Evolutionary conservation across 2,888 invertebrate species (phyloP).

Genomic region (Hypsopygia costalis): DNA sequence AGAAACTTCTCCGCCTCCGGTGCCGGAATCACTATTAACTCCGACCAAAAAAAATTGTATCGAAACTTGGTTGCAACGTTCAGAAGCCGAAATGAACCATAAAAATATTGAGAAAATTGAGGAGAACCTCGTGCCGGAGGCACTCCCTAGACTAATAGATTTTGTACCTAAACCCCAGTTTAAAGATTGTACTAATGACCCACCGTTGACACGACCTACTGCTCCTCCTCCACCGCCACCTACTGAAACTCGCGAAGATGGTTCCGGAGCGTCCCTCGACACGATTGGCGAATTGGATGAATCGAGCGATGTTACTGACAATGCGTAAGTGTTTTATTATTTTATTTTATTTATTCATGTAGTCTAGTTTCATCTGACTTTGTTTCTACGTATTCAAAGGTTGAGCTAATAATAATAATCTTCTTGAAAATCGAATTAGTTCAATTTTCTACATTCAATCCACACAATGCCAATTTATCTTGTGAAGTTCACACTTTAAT

Average conservation of each 20-base stretch:
- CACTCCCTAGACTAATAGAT: constrained; percentile 85
- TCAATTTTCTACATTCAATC: no score
- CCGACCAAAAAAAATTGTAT: constrained; percentile 74
- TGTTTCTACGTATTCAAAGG: no score
- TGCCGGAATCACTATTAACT: constrained; percentile 59
- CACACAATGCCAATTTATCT: no score
- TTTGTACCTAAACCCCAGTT: constrained; percentile 84
- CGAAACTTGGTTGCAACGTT: constrained; percentile 71
- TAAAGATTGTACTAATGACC: constrained; percentile 49
- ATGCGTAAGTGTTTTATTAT: constrained; percentile 51
- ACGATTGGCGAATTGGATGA: constrained; percentile 87
- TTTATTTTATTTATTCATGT: no score
- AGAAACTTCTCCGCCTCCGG: constrained; percentile 43
- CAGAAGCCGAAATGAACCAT: constrained; percentile 72
- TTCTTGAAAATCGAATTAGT: no score
- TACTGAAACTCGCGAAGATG: constrained; percentile 72
- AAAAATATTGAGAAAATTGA: constrained; percentile 60
- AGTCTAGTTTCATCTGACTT: no score
- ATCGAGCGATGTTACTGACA: constrained; percentile 66
- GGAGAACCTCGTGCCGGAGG: constrained; percentile 58
- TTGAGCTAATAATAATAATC: no score
- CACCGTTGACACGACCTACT: constrained; percentile 52
- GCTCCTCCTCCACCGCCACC: constrained; percentile 65
- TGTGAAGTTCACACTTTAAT: no score
- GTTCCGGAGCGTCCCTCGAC: constrained; percentile 81